Evolutionary conservation across 64 coral and sea anemone genomes (phyloP), one percentile per base, ranked within the genome.

Genomic region (Stylophora pistillata): DNA sequence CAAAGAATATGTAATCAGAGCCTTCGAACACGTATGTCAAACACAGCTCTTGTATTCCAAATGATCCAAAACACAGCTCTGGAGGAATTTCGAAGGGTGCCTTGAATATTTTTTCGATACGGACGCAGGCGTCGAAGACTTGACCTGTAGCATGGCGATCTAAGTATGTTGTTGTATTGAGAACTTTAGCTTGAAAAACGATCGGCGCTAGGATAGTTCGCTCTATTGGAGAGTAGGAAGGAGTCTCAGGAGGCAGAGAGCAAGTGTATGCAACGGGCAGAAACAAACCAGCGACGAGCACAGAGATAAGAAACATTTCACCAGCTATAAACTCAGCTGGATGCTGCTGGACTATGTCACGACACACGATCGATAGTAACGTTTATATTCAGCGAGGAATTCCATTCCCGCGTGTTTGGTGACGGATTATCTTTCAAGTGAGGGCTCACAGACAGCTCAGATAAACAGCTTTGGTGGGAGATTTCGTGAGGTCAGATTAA

Each of bases 141-240:
- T 55, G 58, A 25, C 60, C 29, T 11, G 55, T 66, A 6, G 23
- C 37, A 47, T 47, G 37, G 37, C 37, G 56, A 41, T 47, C 62
- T 2, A 68, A 79, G 9, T 56, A 18, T 9, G 74, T 37, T 20
- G 91, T 90, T 65, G 91, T 89, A 76, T 93, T 96, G 10, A 90
- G 18, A 58, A 96, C 95, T 21, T 74, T 74, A 15, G 77, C 95
- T 33, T 96, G 91, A 15, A 96, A 77, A 32, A 96, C 91, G 29
- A 90, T 82, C 17, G 91, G 91, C 31, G 95, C 91, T 41, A 96
- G 71, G n/a, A 96, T 73, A 6, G 91, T 87, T 2, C 91, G 95
- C 53, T 96, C 81, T 18, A 91, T 93, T 55, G 80, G 26, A 21
- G 73, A 55, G 13, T 96, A 96, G 62, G 52, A 77, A 10, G 30